These are phyloP conservation scores for Axinella damicornis DNA, from an alignment of 37 sponge, comb jelly and placozoan genomes.

Conservation along the genomic window DNA sequence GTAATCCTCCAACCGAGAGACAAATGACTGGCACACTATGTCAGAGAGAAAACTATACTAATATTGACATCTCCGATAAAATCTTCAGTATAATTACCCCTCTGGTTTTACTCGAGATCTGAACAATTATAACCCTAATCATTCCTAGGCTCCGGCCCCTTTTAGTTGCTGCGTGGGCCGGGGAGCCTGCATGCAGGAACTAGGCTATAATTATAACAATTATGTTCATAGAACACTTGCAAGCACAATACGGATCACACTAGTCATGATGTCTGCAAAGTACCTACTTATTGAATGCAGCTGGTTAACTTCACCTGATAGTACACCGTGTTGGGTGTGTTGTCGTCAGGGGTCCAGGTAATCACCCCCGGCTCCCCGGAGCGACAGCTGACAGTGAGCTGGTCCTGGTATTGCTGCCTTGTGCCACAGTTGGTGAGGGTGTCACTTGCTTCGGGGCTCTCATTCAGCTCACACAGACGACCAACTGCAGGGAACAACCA, in stretches of 20 bases:
- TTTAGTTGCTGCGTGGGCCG: too few relatives aligned
- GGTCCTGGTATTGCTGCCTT: slow-evolving; percentile 13
- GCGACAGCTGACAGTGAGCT: slow-evolving; percentile 4
- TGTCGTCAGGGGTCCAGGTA: slow-evolving; percentile 62
- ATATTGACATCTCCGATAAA: not conserved
- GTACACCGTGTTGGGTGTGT: slow-evolving; percentile 66
- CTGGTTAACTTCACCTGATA: slow-evolving; percentile 50
- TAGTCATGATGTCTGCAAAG: too few relatives aligned
- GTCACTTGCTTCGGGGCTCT: not conserved
- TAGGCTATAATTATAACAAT: too few relatives aligned
- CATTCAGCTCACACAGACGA: slow-evolving; percentile 33
- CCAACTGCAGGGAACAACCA: slow-evolving; percentile 22
- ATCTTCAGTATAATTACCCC: too few relatives aligned
- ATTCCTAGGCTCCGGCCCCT: too few relatives aligned
- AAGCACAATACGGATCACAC: too few relatives aligned
- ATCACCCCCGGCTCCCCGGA: slow-evolving; percentile 31
- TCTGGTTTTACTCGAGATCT: too few relatives aligned
- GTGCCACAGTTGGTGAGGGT: slow-evolving; percentile 22
- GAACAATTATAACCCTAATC: too few relatives aligned
- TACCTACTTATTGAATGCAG: not conserved
- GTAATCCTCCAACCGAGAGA: slow-evolving; percentile 69
- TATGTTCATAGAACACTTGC: too few relatives aligned
- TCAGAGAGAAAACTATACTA: not conserved
- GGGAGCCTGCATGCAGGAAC: too few relatives aligned
- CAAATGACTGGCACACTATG: slow-evolving; percentile 69